Conservation (phyloP, 2,888 invertebrate species). For the Drosophila putrida region DNA sequence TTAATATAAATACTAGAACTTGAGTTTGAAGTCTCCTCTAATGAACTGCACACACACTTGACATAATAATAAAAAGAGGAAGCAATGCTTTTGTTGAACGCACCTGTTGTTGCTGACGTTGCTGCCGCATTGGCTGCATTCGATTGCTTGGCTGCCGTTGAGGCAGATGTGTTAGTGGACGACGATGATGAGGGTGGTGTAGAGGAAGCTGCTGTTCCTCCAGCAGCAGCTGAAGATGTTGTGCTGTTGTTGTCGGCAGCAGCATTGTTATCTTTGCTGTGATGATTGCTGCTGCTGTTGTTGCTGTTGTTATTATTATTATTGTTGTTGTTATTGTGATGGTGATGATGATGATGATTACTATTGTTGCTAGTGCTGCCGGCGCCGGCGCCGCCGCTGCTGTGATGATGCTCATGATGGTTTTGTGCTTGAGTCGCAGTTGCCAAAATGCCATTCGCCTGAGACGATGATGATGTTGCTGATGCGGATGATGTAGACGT, state of each 20-base stretch:
- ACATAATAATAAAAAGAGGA: not conserved
- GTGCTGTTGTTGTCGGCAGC: constrained; percentile 30
- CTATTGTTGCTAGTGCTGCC: constrained; percentile 44
- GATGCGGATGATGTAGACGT: constrained; percentile 20
- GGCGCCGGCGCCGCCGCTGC: constrained; percentile 51
- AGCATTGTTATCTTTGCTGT: constrained; percentile 50
- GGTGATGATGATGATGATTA: constrained; percentile 76
- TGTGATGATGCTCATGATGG: constrained; percentile 79
- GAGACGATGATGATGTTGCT: constrained; percentile 41
- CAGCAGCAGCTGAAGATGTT: constrained; percentile 39
- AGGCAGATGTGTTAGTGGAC: constrained; percentile 48
- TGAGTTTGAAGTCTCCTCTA: not conserved
- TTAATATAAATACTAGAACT: no score
- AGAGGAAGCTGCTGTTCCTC: constrained; percentile 36
- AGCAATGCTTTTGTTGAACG: constrained; percentile 16
- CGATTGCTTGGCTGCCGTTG: constrained; percentile 51
- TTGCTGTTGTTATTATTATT: constrained; percentile 40
- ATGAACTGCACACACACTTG: not conserved
- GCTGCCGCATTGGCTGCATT: constrained; percentile 51
- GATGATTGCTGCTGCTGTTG: constrained; percentile 42
- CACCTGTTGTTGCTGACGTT: constrained; percentile 70
- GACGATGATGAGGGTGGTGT: constrained; percentile 47
- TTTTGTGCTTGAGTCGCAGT: constrained; percentile 70
- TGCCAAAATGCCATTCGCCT: constrained; percentile 78
- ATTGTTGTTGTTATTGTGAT: constrained; percentile 55